These are phyloP conservation scores for Pseudomugil gertrudae DNA, from an alignment of 2,797 vertebrate species.

Conservation along the genomic window DNA sequence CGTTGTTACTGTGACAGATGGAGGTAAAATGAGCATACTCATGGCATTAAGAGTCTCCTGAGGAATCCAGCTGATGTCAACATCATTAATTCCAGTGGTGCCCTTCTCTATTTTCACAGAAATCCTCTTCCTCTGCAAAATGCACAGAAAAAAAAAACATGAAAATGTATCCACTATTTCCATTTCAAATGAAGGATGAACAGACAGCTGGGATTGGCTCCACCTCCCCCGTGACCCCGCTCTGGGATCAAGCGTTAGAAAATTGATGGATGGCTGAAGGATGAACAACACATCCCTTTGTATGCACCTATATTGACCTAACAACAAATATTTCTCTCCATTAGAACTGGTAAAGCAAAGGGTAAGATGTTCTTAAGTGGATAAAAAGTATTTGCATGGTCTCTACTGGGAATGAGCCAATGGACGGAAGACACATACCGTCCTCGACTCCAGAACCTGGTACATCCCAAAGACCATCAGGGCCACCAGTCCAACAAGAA, in stretches of 20 bases:
- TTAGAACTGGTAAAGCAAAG: no score
- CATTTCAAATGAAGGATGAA: not conserved
- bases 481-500: slow-evolving; percentile 76
- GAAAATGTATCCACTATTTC: not conserved
- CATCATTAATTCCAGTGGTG: slow-evolving; percentile 74
- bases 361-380: not conserved
- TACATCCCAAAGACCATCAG: slow-evolving; percentile 79
- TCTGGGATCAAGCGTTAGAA: no score
- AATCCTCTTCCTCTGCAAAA: slow-evolving; percentile 78
- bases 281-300: not conserved
- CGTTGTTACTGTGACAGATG: not conserved
- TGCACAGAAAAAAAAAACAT: slow-evolving; percentile 19
- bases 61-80: slow-evolving; percentile 87
- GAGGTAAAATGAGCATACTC: slow-evolving; percentile 68
- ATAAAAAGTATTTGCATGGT: not conserved
- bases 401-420: not conserved
- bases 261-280: no score
- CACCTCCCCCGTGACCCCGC: no score
- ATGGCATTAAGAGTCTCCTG: slow-evolving; percentile 84
- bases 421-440: slow-evolving; percentile 61
- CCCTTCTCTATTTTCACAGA: slow-evolving; percentile 81
- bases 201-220: no score
- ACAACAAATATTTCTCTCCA: not conserved
- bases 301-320: not conserved
- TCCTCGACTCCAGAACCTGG: slow-evolving; percentile 82